phyloP scores from a whole-genome alignment of 2,113 vertebrate genomes.

The Loxodonta africana region DNA sequence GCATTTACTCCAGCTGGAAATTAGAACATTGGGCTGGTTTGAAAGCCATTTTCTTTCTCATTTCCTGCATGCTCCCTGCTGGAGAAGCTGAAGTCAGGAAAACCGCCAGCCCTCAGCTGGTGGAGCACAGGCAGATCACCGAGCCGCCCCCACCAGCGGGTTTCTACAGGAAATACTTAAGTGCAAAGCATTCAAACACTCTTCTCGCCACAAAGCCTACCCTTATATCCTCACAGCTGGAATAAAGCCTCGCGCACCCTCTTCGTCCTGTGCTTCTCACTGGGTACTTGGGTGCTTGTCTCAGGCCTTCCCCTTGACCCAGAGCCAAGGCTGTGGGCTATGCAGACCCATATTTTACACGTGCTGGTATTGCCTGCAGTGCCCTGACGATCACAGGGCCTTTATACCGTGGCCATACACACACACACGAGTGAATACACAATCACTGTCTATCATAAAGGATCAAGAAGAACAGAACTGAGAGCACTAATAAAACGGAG shows the following conservation, averaged over 20 bases:
- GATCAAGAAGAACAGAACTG: background rate
- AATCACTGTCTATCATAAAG: background rate
- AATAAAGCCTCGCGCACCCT: too few relatives aligned
- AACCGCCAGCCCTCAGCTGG: too few relatives aligned
- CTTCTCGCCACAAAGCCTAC: background rate
- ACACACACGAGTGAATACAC: background rate
- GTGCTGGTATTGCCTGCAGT: background rate
- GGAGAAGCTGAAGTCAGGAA: background rate
- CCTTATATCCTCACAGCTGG: background rate
- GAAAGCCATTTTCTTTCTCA: background rate
- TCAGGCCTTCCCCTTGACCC: background rate
- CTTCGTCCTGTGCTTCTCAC: background rate
- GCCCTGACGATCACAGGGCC: background rate
- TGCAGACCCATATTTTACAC: background rate
- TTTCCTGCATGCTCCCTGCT: background rate
- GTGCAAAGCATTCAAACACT: background rate
- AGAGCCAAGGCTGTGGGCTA: background rate
- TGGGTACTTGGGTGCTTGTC: background rate
- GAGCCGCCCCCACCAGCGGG: background rate
- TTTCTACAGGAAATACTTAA: background rate
- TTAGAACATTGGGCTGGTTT: accelerated
- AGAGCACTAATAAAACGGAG: background rate
- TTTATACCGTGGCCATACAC: too few relatives aligned
- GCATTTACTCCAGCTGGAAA: background rate
- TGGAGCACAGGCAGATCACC: background rate